Evolutionary conservation across 92 coral and sea anemone genomes (phyloP), one percentile per base, ranked within the genome.

Genomic region (Montipora capitata): DNA sequence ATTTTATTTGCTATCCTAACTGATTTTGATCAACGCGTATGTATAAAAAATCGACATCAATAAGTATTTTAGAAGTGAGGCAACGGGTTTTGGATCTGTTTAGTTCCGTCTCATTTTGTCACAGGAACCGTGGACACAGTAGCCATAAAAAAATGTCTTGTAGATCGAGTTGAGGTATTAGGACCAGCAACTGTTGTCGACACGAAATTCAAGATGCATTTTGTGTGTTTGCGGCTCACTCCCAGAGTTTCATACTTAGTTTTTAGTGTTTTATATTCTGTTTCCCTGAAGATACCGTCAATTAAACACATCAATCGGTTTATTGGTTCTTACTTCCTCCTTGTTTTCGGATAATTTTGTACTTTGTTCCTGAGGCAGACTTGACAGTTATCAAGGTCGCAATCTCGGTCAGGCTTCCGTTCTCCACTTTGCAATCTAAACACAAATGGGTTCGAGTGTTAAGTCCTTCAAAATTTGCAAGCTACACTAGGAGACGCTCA

Each of bases 321-420:
- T 7, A 63, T 70, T 15, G 15, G 16, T 41, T 40, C 45, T 4
- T 74, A 74, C 79, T 9, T 74, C 79, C 79, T 48, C 65, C 45
- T 52, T 5, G 42, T 0, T 15, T 41, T 48, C 80, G 80, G 2
- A 5, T 54, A 42, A 75, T 51, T 2, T 40, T 27, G 80, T 13
- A 75, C 3, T 12, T 75, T 0, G 2, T 10, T 10, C 20, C 66
- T 35, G 20, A 12, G 17, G 11, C 7, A 20, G 80, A 75, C 66
- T 10, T 3, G 3, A 75, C 80, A 10, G 48, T 75, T 4, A 75
- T 57, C 66, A 2, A 2, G 3, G 11, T 15, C 5, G 64, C 3
- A 27, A 12, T 75, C 35, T 75, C 7, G 52, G 2, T 11, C 5
- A 75, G 4, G 12, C 0, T 3, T 52, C 80, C 80, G 0, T 18